phyloP scores from a whole-genome alignment of 1,140 invertebrate species.

The Trialeurodes vaporariorum region DNA sequence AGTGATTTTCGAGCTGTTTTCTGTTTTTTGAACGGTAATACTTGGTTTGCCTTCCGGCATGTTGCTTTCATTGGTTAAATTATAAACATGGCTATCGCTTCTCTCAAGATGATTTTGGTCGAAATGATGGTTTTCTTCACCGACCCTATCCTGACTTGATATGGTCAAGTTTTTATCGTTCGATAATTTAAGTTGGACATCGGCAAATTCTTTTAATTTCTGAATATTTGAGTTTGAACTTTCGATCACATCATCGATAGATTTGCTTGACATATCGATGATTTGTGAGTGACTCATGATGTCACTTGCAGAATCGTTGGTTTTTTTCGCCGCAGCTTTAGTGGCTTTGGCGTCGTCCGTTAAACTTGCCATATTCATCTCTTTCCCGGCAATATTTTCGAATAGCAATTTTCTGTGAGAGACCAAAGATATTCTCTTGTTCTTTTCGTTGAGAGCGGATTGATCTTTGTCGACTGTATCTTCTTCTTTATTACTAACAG shows the following conservation, averaged over 20 bases:
- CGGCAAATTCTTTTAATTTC: background rate
- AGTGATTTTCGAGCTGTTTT: background rate
- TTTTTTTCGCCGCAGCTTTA: background rate
- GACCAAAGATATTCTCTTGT: conserved; percentile 14
- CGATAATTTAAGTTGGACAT: background rate
- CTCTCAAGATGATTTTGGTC: background rate
- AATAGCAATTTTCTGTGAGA: conserved; percentile 19
- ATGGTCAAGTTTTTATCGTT: background rate
- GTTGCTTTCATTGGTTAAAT: background rate
- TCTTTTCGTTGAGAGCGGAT: background rate
- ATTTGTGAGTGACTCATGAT: background rate
- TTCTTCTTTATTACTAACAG: background rate
- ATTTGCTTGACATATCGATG: background rate
- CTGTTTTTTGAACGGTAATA: background rate
- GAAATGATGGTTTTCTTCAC: background rate
- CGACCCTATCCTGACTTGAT: background rate
- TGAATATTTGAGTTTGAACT: background rate
- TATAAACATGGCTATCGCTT: too few species aligned
- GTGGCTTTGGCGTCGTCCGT: conserved; percentile 23
- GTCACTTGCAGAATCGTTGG: background rate
- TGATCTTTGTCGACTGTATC: background rate
- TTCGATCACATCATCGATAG: background rate
- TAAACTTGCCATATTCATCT: background rate
- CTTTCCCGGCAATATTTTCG: conserved; percentile 11
- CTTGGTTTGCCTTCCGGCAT: background rate